Evolutionary conservation across 2,113 vertebrate genomes (phyloP).

Genomic region (Chaetops frenatus): DNA sequence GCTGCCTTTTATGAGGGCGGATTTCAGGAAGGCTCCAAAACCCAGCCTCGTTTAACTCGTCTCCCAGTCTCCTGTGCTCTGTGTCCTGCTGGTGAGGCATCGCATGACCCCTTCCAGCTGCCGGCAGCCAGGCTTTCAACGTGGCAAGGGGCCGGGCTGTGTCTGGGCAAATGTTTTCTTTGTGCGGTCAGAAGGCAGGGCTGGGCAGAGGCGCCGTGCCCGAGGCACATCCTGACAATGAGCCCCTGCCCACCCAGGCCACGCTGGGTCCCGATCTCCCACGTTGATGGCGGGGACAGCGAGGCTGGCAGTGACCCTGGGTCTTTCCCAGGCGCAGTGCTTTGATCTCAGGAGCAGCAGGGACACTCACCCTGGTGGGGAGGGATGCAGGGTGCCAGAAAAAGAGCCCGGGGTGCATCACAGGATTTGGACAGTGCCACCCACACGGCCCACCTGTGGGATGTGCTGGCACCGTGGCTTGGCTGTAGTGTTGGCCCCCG

Average conservation of each 20-base stretch:
- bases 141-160: slow-evolving; percentile 10
- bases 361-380: neutral
- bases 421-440: neutral
- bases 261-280: neutral
- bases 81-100: neutral
- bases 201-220: neutral
- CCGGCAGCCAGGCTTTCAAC: slow-evolving; percentile 21
- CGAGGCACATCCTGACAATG: slow-evolving; percentile 25
- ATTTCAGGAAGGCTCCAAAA: neutral
- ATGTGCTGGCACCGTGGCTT: neutral
- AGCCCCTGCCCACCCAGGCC: slow-evolving; percentile 28
- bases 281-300: neutral
- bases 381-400: neutral
- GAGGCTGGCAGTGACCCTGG: neutral
- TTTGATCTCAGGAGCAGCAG: neutral
- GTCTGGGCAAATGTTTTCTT: slow-evolving; percentile 40
- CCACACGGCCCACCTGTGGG: neutral
- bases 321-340: neutral
- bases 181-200: slow-evolving; percentile 20
- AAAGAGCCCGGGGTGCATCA: fast-evolving
- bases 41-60: neutral
- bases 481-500: fast-evolving
- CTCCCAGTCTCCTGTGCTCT: neutral
- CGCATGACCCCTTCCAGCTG: neutral
- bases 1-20: neutral